A percentile compares a stretch with the other conserved stretches of the same genome.
Conservation (phyloP, 1,140 invertebrate species). For the Drosophila tani region DNA sequence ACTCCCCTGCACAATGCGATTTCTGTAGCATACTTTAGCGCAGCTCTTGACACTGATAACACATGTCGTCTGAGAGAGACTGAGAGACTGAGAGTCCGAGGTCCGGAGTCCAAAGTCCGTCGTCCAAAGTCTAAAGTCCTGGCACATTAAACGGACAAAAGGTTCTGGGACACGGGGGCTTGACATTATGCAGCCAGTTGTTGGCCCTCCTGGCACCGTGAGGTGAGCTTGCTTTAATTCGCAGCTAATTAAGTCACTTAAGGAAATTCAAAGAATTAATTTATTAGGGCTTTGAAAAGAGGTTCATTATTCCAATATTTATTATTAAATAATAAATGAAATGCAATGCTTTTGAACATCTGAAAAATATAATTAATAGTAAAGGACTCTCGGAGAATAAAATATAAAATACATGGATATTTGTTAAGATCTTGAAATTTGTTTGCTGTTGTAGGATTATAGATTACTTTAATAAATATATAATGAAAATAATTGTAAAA, state of each 20-base stretch:
- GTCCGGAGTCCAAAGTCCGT: constrained; percentile 3
- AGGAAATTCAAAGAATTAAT: not conserved
- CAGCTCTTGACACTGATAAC: constrained; percentile 82
- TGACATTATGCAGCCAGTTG: constrained; percentile 63
- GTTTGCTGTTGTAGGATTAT: too few species aligned
- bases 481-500: too few species aligned
- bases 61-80: constrained; percentile 63
- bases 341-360: not conserved
- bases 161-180: constrained; percentile 34
- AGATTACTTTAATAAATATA: too few species aligned
- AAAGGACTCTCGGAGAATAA: too few species aligned
- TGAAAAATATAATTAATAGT: not conserved
- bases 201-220: constrained; percentile 29
- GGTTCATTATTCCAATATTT: not conserved
- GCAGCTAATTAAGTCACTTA: constrained; percentile 6
- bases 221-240: not conserved
- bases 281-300: too few species aligned
- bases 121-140: constrained; percentile 17
- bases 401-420: too few species aligned
- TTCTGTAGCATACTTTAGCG: constrained; percentile 74
- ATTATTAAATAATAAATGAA: not conserved
- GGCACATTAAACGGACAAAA: constrained; percentile 77
- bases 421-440: too few species aligned
- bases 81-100: not conserved
- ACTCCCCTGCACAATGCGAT: constrained; percentile 48